Base-by-base conservation (phyloP, 2,113 vertebrate genomes). In the Ornithorhynchus anatinus region DNA sequence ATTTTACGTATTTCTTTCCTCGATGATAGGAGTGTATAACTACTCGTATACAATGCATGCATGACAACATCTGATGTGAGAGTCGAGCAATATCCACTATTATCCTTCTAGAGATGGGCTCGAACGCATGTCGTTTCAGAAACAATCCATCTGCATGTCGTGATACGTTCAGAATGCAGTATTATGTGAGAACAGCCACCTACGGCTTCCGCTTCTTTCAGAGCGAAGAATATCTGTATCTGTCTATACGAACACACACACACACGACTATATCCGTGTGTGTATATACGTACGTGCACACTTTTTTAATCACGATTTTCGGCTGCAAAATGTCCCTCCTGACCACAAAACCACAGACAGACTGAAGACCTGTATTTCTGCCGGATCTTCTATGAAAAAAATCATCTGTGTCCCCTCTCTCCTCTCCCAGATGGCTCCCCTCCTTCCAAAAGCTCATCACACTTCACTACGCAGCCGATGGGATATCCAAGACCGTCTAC, bases 111-210 rank as follows among this genome's bases (percentile, higher is more conserved):
- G 71, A 84, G 79, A 79, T 79, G 52, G 88, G 86, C 61, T 87
- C 86, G 66, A 81, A 75, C 59, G 64, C 86, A 84, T 58, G 37
- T 72, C 29, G 54, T 67, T 84, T 75, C 22, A 47, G 37, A 75
- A 19, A 77, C 45, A 50, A 67, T 75, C 60, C 74, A 52, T 83
- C 80, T 63, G 29, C 63, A 61, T 75, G 70, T 73, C 73, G 61
- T 57, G 65, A 81, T 74, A 52, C 70, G 77, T 84, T 87, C 82
- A 77, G 89, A 79, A 84, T 88, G 89, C 91, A 86, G 75, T 57
- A 48, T 66, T 80, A 84, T 61, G 53, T 85, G 79, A 63, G 54
- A 82, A 84, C 68, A 85, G 81, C 86, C 71, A 70, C 69, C 51
- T 37, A 88, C 82, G 68, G 64, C 76, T 51, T 45, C 44, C 82